Base-by-base conservation (phyloP, 2,888 invertebrate species). In the Lathronympha strigana region DNA sequence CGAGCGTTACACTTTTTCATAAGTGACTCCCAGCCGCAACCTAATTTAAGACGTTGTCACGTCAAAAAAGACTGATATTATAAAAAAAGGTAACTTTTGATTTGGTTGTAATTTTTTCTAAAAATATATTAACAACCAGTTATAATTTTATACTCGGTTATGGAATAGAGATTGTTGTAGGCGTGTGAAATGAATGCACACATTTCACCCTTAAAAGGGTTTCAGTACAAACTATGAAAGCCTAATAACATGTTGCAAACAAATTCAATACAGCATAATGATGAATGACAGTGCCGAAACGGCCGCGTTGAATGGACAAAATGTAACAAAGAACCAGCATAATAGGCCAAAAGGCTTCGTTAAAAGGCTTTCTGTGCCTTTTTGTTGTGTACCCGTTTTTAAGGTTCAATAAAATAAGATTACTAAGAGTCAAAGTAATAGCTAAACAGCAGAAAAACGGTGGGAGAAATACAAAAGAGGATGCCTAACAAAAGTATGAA, bases 331-430 rank as follows among this genome's bases (percentile, higher is more conserved):
- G 66, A 61, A 60, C 36, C 53, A 60, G 23, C 40, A 61, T 66
- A 66, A 66, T 54, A 28, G 60, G 53, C 49, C 45, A 66, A 54
- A 61, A 49, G 60, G 66, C 66, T 61, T 54, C 60, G 60, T 54
- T 66, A 66, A 66, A 66, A 66, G 66, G 61, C 45, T 61, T 66
- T 64, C 47, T 21, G 43, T 17, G 40, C 61, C 54, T 54, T 66
- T 66, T 36, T 61, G 55, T 49, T 57, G 45, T 47, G 47, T 15
- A 15, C 38, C 60, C 47, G 53, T 53, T 60, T 54, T 61, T 19
- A 4, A 45, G 31, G 54, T 40, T 66, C 60, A 31, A 54, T 60
- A 60, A 60, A 60, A 60, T 23, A 19, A 36, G 36, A 19, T 28
- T 23, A 28, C 36, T 50, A 40, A 17, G 45, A 36, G 19, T 23